These are phyloP conservation scores for Campylomormyrus numenius DNA, from an alignment of 2,113 vertebrate species.

Conservation along the genomic window DNA sequence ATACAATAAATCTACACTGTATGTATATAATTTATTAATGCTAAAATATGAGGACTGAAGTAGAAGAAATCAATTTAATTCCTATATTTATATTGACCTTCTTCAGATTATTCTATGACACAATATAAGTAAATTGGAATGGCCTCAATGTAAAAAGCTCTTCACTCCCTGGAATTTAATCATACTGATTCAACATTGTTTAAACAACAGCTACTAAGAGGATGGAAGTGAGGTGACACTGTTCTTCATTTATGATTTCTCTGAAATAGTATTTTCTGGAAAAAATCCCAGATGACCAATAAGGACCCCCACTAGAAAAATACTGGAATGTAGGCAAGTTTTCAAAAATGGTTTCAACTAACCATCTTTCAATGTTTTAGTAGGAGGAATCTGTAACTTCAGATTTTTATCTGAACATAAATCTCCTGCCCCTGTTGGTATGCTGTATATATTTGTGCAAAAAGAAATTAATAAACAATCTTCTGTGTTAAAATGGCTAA, in stretches of 20 bases:
- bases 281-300: background rate
- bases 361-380: background rate
- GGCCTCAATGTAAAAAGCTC: slow-evolving; percentile 3
- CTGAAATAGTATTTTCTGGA: background rate
- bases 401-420: background rate
- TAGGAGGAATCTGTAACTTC: background rate
- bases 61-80: background rate
- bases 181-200: slow-evolving; percentile 12
- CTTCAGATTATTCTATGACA: background rate
- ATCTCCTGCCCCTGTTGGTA: background rate
- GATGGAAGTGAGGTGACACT: background rate
- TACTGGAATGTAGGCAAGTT: background rate
- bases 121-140: background rate
- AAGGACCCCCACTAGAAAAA: background rate
- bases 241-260: background rate
- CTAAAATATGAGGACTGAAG: slow-evolving; percentile 13
- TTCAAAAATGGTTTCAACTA: background rate
- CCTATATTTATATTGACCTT: background rate
- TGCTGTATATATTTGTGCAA: background rate
- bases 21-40: background rate
- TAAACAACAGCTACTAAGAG: background rate
- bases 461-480: background rate
- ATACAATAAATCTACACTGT: background rate
- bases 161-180: slow-evolving; percentile 19
- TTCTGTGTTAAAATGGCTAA: background rate